Percentiles rank a stretch among this genome's conserved stretches.
phyloP scores from a whole-genome alignment of 2,888 invertebrate genomes.

The Scaptomyza reducta region DNA sequence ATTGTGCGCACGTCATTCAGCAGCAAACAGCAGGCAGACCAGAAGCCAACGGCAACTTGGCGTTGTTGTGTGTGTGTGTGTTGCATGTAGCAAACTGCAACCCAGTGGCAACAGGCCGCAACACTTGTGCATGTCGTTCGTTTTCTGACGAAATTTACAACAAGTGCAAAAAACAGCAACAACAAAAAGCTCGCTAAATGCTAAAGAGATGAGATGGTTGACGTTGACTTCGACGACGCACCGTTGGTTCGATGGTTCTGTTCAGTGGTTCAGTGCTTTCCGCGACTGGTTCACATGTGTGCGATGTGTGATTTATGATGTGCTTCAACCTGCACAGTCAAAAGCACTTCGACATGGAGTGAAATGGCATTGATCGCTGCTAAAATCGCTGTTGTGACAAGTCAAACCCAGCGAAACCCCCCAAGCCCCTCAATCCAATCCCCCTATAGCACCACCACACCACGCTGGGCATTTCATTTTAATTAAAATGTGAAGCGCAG shows the following conservation, averaged over 20 bases:
- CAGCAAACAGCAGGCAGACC: conserved; percentile 29
- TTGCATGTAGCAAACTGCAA: conserved; percentile 25
- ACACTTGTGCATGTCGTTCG: conserved; percentile 68
- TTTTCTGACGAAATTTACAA: conserved; percentile 79
- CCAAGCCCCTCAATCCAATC: not conserved
- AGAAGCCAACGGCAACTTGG: conserved; percentile 27
- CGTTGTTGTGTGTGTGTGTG: conserved; percentile 9
- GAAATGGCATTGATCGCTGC: conserved; percentile 76
- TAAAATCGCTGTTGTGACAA: conserved; percentile 70
- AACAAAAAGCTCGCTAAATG: conserved; percentile 54
- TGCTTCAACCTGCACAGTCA: conserved; percentile 57
- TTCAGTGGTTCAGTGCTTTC: conserved; percentile 1
- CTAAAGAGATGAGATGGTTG: conserved; percentile 61
- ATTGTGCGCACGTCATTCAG: conserved; percentile 78
- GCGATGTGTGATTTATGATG: conserved; percentile 71
- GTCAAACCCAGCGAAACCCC: not conserved
- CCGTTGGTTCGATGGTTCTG: not conserved
- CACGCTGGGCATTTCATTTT: conserved; percentile 46
- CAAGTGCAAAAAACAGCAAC: conserved; percentile 60
- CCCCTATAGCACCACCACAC: not conserved
- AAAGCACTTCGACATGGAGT: conserved; percentile 62
- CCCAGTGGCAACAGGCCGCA: conserved; percentile 41
- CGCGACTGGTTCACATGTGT: conserved; percentile 14
- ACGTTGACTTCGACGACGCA: conserved; percentile 32
- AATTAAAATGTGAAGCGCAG: conserved; percentile 75